Base-by-base conservation (phyloP, 2,888 invertebrate species). In the Hirtodrosophila cameraria region DNA sequence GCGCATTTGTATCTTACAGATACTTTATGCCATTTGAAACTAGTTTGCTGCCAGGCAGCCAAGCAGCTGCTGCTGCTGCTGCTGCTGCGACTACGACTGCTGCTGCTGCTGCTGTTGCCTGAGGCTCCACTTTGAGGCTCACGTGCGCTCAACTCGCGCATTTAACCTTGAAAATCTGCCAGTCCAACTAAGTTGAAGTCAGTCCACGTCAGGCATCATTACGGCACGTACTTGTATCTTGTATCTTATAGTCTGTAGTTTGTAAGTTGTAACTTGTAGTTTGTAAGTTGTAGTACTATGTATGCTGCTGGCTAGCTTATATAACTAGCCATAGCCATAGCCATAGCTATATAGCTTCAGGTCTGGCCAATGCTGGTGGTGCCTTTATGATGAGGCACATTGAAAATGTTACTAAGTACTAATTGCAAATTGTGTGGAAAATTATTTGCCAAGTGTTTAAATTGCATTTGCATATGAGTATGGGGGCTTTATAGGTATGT, bases 111-210 rank as follows among this genome's bases (percentile, higher is more conserved):
- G n/a, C 77, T 62, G 82, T 82, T 75, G 78, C 74, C 70, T 52
- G 82, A 52, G 65, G 77, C 81, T 59, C 50, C 55, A 52, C 16
- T n/a, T n/a, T 53, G 59, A 58, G 27, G 54, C 84, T 82, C 87
- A 82, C 87, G 87, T 86, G 86, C 70, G 63, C 59, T 69, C 46
- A 53, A 49, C 72, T 73, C 73, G 79, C 73, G 78, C 48, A 31
- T 53, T 50, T 84, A 89, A 88, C 88, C 89, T 89, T 89, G 89
- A 88, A 88, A 88, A 84, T 79, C 86, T 65, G 87, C 75, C 75
- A 79, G 83, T 42, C 39, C 41, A 62, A 48, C 61, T 30, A 42
- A 41, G 41, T 46, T 58, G 38, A 50, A 59, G 58, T 52, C 50
- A 39, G 38, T 33, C 46, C 35, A 42, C 41, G 69, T 73, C 75